These are phyloP conservation scores for Hippoglossus hippoglossus DNA, from an alignment of 2,797 vertebrate species.

Conservation along the genomic window DNA sequence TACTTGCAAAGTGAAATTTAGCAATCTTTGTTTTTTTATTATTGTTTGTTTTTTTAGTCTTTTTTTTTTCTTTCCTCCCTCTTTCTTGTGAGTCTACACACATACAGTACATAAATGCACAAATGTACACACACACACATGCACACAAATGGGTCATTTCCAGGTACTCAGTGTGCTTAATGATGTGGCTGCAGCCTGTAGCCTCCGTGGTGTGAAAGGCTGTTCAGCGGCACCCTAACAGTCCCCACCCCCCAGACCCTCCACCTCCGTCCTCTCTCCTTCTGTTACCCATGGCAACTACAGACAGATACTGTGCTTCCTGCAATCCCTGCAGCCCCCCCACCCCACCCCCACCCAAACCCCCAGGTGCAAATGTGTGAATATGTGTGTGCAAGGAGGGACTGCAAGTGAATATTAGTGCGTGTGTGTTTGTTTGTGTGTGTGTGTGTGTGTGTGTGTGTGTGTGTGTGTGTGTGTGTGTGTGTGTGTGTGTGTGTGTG, in stretches of 20 bases:
- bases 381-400: conserved; percentile 17
- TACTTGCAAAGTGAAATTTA: not conserved
- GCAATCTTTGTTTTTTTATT: not conserved
- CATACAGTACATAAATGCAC: not conserved
- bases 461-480: conserved; percentile 14
- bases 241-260: conserved; percentile 22
- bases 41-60: not conserved
- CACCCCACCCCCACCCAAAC: conserved; percentile 17
- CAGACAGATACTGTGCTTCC: conserved; percentile 67
- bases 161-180: conserved; percentile 57
- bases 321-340: conserved; percentile 13
- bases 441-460: conserved; percentile 22
- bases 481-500: conserved; percentile 24
- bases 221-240: conserved; percentile 48
- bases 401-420: conserved; percentile 26
- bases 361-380: conserved; percentile 22
- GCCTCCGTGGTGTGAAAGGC: conserved; percentile 53
- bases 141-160: conserved; percentile 55
- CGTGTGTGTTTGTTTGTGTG: conserved; percentile 3
- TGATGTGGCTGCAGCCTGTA: conserved; percentile 55
- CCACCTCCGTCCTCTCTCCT: conserved; percentile 27
- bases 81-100: not conserved
- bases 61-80: not conserved
- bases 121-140: not conserved
- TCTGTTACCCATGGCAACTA: conserved; percentile 81